Base-by-base conservation (phyloP, 1,140 invertebrate species). In the Ips typographus region DNA sequence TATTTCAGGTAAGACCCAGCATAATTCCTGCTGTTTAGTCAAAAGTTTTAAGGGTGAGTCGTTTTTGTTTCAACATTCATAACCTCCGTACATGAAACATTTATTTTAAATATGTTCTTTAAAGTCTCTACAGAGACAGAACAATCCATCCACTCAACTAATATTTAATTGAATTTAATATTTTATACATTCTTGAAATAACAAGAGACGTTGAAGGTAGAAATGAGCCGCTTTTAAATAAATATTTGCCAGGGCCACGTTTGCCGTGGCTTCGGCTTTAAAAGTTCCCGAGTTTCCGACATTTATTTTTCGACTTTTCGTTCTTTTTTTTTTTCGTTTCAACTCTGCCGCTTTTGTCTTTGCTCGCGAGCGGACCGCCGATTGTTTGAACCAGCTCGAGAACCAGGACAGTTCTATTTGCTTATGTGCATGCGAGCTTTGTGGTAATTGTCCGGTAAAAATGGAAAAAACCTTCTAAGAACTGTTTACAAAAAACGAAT, bases 201-300 rank as follows among this genome's bases (percentile, higher is more conserved):
- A 65, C 53, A 61, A 65, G 59, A 61, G 59, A 61, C 44, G 59
- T 44, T 36, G 43, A 47, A 61, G 43, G 63, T 55, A 65, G 63
- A 65, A 65, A 65, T 65, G 52, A 65, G 63, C 63, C 51, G 63
- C 52, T 22, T 65, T 56, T 56, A 40, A 65, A 65, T 65, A 65
- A 65, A 65, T 65, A 65, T 65, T 65, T 65, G 51, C 40, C 36
- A 39, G 39, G 51, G 63, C 42, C 39, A 65, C 63, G 63, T 65
- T 65, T 65, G 63, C 63, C 63, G 22, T 56, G 51, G 51, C 52
- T 65, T 55, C 55, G n/a, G 39, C 22, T 22, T 22, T 22, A 22
- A 22, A 61, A 39, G 6, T 7, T 47, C 37, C 59, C 1, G 41
- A 55, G 63, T 22, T 56, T 55, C 63, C 63, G 63, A 65, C 51